Evolutionary conservation across 2,797 vertebrate species (phyloP).

Genomic region (Myotis findleyi): DNA sequence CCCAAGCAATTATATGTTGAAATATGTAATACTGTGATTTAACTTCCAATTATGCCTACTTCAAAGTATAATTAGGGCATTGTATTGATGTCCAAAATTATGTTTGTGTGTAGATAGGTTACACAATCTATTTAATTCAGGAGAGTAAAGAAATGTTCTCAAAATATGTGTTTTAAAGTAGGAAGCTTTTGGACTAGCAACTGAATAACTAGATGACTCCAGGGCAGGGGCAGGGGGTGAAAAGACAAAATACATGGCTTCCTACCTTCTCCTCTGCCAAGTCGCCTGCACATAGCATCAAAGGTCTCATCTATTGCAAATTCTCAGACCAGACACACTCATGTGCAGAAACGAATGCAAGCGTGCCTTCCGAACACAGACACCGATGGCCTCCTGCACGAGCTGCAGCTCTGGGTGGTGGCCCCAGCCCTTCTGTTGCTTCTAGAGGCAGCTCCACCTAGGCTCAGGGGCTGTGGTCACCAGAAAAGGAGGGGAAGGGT

Average conservation of each 20-base stretch:
- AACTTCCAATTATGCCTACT: not conserved
- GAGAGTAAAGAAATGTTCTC: not conserved
- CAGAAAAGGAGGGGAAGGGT: not conserved
- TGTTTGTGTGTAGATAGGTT: not conserved
- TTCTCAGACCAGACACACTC: not conserved
- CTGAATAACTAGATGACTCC: not conserved
- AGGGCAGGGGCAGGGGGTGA: not conserved
- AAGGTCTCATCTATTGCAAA: not conserved
- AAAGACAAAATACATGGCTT: not conserved
- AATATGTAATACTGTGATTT: not conserved
- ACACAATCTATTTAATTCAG: not conserved
- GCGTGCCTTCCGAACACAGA: not conserved
- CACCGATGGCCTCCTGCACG: accelerated
- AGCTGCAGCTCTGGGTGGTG: not conserved
- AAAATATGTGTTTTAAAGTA: not conserved
- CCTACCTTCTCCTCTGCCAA: not conserved
- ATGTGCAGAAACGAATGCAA: not conserved
- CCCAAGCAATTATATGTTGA: not conserved
- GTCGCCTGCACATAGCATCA: accelerated
- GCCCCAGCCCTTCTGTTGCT: too few relatives aligned
- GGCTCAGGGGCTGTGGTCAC: not conserved
- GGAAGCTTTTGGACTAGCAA: not conserved
- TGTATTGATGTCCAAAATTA: not conserved
- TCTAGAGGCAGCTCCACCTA: not conserved
- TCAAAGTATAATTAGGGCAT: not conserved